A percentile compares a stretch with the other conserved stretches of the same genome.
Evolutionary conservation across 2,113 vertebrate genomes (phyloP).

Genomic region (Pycnonotus jocosus): DNA sequence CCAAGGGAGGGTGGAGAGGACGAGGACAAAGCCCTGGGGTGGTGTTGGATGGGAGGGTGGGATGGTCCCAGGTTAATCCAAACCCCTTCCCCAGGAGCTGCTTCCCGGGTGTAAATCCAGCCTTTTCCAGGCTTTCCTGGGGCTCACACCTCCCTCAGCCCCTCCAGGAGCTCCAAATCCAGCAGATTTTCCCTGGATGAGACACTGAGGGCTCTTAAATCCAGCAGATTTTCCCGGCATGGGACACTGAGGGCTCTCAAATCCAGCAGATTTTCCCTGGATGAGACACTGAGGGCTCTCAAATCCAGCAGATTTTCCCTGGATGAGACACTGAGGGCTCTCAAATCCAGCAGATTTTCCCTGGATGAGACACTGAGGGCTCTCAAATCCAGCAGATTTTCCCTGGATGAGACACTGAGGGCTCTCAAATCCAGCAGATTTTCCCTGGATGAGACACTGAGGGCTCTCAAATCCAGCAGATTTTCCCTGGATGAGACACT

Average conservation of each 20-base stretch:
- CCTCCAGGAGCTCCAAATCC: background rate
- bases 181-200: background rate
- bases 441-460: too few species aligned
- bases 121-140: background rate
- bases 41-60: background rate
- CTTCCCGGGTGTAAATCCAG: background rate
- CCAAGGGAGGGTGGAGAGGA: background rate
- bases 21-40: background rate
- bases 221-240: too few species aligned
- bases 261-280: too few species aligned
- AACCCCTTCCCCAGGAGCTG: background rate
- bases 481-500: background rate
- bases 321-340: background rate
- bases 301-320: background rate
- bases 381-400: too few species aligned
- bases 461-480: too few species aligned
- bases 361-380: background rate
- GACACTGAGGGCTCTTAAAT: background rate
- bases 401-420: too few species aligned
- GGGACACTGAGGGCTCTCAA: too few species aligned
- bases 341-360: background rate
- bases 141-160: background rate
- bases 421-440: too few species aligned
- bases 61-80: accelerated
- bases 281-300: background rate